phyloP scores from a whole-genome alignment of 2,797 vertebrate genomes.

The Anolis apletophallus region DNA sequence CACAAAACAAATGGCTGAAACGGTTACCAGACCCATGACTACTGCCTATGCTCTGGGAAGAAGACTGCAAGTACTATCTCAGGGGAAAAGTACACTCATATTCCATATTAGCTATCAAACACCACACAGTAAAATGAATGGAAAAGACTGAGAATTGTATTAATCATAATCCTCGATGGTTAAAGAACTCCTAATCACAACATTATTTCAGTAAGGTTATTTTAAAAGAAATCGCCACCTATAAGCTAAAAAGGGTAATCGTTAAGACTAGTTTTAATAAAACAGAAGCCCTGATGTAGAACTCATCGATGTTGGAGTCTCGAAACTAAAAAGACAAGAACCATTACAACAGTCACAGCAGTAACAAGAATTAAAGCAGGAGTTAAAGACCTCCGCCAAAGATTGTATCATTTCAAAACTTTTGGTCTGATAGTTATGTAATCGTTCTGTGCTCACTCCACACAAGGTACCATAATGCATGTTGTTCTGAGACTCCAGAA shows the following conservation, averaged over 20 bases:
- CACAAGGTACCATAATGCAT: neutral
- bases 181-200: neutral
- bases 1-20: no score
- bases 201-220: neutral
- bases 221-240: neutral
- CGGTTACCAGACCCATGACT: no score
- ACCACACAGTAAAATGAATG: no score
- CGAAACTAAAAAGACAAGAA: neutral
- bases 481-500: neutral
- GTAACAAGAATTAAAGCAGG: no score
- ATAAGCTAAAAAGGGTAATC: neutral
- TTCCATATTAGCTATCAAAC: neutral
- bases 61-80: neutral
- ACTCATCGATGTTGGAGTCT: neutral
- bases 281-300: neutral
- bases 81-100: neutral
- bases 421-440: no score
- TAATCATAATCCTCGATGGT: no score
- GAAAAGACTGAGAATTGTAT: neutral
- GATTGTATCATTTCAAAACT: no score
- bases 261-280: neutral
- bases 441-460: neutral
- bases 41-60: neutral
- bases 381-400: no score
- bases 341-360: neutral